These are phyloP conservation scores for Sander lucioperca DNA, from an alignment of 2,113 vertebrate species.

Conservation along the genomic window DNA sequence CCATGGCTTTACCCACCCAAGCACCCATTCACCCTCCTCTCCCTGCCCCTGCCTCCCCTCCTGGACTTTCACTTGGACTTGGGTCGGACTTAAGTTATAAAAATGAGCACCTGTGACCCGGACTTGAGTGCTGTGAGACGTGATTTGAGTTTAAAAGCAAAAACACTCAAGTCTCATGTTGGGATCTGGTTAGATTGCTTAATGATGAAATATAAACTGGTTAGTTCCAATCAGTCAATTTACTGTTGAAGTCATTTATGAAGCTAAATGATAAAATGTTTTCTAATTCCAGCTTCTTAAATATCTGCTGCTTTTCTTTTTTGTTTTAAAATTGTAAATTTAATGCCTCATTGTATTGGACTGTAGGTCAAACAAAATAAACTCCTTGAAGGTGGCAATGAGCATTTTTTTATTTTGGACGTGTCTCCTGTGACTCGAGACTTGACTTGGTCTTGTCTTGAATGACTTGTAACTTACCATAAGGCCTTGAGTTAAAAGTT, in stretches of 20 bases:
- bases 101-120: not conserved
- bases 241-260: not conserved
- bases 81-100: not conserved
- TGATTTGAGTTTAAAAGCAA: not conserved
- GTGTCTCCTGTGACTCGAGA: not conserved
- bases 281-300: not conserved
- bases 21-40: conserved; percentile 16
- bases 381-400: no score
- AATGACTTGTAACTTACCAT: not conserved
- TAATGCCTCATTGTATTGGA: not conserved
- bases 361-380: not conserved
- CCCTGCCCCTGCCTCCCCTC: not conserved
- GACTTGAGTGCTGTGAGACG: not conserved
- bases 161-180: conserved; percentile 6
- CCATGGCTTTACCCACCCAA: conserved; percentile 35
- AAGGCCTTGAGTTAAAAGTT: not conserved
- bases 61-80: not conserved
- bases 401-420: not conserved
- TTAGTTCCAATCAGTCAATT: not conserved
- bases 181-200: not conserved
- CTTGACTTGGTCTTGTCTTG: not conserved
- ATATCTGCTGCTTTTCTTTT: not conserved
- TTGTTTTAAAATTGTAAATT: not conserved
- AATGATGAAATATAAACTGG: not conserved
- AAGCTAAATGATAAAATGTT: not conserved